These are phyloP conservation scores for Diogma glabrata DNA, from an alignment of 2,888 invertebrate genomes.

Conservation along the genomic window DNA sequence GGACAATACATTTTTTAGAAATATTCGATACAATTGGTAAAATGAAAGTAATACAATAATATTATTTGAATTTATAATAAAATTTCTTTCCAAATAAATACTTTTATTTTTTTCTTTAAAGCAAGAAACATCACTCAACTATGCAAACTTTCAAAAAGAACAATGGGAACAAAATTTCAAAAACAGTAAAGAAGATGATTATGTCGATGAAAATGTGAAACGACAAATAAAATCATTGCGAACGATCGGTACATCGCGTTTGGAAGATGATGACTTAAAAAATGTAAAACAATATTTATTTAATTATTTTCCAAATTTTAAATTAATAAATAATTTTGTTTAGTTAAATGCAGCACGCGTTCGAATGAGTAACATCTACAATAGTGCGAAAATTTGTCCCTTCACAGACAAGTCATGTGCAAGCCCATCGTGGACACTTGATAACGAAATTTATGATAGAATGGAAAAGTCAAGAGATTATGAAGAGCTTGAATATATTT, in stretches of 20 bases:
- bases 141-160: slow-evolving; percentile 32
- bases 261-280: slow-evolving; percentile 31
- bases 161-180: slow-evolving; percentile 33
- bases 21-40: too few relatives aligned
- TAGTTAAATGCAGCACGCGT: slow-evolving; percentile 20
- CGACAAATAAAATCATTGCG: slow-evolving; percentile 37
- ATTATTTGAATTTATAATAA: neutral
- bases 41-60: too few relatives aligned
- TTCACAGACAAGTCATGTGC: slow-evolving; percentile 22
- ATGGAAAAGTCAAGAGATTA: slow-evolving; percentile 58
- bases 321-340: neutral
- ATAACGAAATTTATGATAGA: neutral
- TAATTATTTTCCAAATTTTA: neutral
- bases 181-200: slow-evolving; percentile 22
- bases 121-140: slow-evolving; percentile 4
- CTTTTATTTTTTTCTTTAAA: neutral
- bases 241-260: slow-evolving; percentile 38
- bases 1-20: too few relatives aligned
- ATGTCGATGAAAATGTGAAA: slow-evolving; percentile 32
- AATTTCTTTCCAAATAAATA: neutral
- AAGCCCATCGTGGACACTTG: slow-evolving; percentile 8
- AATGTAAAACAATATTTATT: too few relatives aligned
- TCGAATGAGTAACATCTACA: slow-evolving; percentile 29
- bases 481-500: slow-evolving; percentile 62
- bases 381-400: slow-evolving; percentile 30